Conservation (phyloP, 2,797 vertebrate genomes). For the Iguana delicatissima region DNA sequence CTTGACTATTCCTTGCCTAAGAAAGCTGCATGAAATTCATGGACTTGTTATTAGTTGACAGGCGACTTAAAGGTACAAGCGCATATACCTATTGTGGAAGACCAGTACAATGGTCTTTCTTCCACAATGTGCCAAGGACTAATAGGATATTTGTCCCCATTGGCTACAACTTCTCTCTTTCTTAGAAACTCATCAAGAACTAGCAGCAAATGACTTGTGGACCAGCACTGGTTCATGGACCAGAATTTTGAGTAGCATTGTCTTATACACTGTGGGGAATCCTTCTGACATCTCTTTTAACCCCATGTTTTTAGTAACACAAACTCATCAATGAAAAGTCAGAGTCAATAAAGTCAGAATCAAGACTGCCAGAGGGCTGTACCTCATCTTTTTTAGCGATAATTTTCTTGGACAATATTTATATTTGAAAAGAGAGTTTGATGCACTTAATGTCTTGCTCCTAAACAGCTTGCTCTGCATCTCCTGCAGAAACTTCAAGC, state of each 20-base stretch:
- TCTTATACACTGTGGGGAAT: neutral
- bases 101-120: no score
- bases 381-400: neutral
- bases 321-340: neutral
- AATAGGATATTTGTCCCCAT: no score
- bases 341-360: constrained; percentile 21
- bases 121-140: no score
- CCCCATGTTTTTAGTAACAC: neutral
- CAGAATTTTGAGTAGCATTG: constrained; percentile 31
- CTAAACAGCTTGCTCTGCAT: constrained; percentile 7
- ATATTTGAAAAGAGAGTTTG: neutral
- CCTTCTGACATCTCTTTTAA: constrained; percentile 10
- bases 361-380: neutral
- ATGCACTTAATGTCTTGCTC: neutral
- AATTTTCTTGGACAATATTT: neutral
- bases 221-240: constrained; percentile 8
- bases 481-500: neutral
- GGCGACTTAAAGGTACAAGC: no score
- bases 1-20: no score
- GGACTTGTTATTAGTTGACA: no score
- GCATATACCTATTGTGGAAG: no score
- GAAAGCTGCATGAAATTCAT: no score
- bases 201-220: no score
- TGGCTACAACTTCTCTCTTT: no score
- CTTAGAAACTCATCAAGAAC: no score